Evolutionary conservation across 2,797 vertebrate genomes (phyloP).

Genomic region (Tokudaia muenninki): DNA sequence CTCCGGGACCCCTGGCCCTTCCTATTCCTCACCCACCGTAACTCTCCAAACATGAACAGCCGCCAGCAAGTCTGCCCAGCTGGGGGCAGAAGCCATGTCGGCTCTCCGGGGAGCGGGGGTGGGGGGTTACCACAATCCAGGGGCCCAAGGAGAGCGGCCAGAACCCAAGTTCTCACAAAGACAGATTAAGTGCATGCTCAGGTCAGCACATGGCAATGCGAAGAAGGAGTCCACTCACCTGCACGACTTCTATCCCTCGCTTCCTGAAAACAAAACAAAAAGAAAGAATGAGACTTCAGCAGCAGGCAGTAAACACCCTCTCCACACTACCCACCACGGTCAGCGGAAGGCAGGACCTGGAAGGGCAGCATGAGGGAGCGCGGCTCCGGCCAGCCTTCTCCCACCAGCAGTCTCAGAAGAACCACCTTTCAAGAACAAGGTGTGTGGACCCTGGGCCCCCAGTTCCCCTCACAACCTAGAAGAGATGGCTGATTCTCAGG

Average conservation of each 20-base stretch:
- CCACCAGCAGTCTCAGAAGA: neutral
- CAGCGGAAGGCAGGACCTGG: neutral
- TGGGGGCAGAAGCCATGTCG: fast-evolving
- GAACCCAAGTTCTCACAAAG: neutral
- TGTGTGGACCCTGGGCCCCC: neutral
- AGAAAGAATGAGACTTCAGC: constrained; percentile 77
- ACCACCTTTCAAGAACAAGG: neutral
- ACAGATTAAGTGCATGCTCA: neutral
- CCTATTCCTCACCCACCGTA: neutral
- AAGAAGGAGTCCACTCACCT: constrained; percentile 90
- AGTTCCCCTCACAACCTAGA: neutral
- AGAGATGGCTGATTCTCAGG: neutral
- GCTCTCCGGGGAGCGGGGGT: neutral
- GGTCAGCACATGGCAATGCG: no score
- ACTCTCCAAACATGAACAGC: neutral
- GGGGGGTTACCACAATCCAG: no score
- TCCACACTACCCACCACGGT: neutral
- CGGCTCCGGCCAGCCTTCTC: neutral
- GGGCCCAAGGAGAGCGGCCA: fast-evolving
- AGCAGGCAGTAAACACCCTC: constrained; percentile 37
- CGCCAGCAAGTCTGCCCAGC: neutral
- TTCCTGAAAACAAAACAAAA: constrained; percentile 91
- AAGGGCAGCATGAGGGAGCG: neutral
- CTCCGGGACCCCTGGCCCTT: neutral
- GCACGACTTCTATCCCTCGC: constrained; percentile 98